Evolutionary conservation across 2,888 invertebrate species (phyloP), one percentile per base, ranked within the genome.

Genomic region (Lagria hirta): DNA sequence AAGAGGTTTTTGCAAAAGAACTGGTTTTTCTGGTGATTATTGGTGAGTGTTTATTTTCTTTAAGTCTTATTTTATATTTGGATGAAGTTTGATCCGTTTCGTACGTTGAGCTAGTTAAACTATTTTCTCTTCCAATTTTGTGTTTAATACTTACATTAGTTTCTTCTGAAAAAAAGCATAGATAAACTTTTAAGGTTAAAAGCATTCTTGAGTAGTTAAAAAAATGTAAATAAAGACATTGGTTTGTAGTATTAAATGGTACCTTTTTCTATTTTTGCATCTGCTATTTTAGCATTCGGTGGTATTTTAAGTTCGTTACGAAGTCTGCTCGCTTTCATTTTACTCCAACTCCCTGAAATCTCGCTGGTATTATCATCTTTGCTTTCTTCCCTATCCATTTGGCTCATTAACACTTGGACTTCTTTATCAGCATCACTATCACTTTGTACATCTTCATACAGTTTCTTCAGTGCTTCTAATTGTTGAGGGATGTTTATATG

Each of bases 351-450:
- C 24, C 75, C 78, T 1, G 75, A 75, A 7, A 76, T 58, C 17
- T 73, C 71, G 49, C 71, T 73, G 44, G 66, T 70, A 33, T 51
- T 58, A 18, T 68, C 68, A 34, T 65, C 65, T 17, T 69, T 65
- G 53, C 40, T 10, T 44, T 46, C n/a, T 43, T 51, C 18, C 21
- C 37, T 12, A 43, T 30, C 62, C 21, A 57, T 55, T 36, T 57
- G 57, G 21, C 72, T 71, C 71, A 79, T 78, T 58, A 79, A 74
- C 2, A 73, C 73, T 53, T 79, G 75, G 1, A 81, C 81, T 61
- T 81, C 81, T 57, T 80, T 80, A 55, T 81, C 81, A 3, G 80
- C 79, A 54, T 73, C 79, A 45, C 73, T 74, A 50, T 76, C 77
- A 34, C 75, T 75, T 36, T 74, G 72, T 15, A 62, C 68, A 22